Base-by-base conservation (phyloP, 2,797 vertebrate genomes). In the Cryptoprocta ferox region DNA sequence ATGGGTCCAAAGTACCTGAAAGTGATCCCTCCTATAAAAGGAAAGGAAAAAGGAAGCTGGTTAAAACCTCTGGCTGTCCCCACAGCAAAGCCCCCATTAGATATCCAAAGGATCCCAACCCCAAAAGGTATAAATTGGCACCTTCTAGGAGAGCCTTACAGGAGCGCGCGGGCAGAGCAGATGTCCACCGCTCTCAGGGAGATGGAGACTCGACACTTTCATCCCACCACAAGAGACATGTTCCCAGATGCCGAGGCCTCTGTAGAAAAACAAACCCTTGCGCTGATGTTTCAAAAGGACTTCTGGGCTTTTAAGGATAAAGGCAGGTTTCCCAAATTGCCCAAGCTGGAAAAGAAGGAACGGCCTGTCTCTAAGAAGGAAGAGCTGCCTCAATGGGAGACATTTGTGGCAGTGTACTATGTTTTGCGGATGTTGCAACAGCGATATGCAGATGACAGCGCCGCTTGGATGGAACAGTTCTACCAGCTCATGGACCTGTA, bases 1-100 rank as follows among this genome's bases (percentile, higher is more conserved):
- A 12, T 80, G 45, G 76, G 87, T 78, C 84, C 79, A 61, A 97
- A 92, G 85, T 61, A 95, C 68, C 63, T 70, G 21, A 96, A 97
- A 95, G 96, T 97, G 81, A 96, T 98, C 68, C 97, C 98, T 24
- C 97, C 98, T 75, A 98, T 98, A 91, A 97, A 90, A 92, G 50
- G 84, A 80, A 94, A 95, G 45, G 89, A 95, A 94, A 90, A 73
- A 42, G 84, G 91, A 56, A 81, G 59, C 35, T 56, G 32, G 89
- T 71, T 81, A 39, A 87, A 92, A 92, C 83, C 71, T 87, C 80
- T 82, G 32, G 30, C 75, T 87, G 30, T 63, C 3, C 76, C 89
- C 35, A 75, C 32, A 85, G 59, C 32, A 71, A 91, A 84, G 78
- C 37, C 48, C 16, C 59, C 63, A 39, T 70, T 94, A 71, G 68